These are phyloP conservation scores for Magallana ariakensis DNA, from an alignment of 1,140 invertebrate species.

Conservation along the genomic window DNA sequence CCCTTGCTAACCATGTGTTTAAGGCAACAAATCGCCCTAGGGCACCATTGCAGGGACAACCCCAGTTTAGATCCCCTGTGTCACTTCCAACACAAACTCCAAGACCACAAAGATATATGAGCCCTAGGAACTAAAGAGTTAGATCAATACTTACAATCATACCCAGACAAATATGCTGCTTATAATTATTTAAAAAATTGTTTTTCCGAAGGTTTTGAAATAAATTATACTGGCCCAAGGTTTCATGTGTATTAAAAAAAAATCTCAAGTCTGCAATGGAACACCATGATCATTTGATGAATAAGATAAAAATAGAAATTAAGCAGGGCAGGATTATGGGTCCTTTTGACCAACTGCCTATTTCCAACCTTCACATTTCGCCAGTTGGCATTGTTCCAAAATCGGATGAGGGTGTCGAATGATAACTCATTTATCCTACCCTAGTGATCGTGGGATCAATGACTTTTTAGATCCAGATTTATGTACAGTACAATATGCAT, in stretches of 20 bases:
- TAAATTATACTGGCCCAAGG: constrained; percentile 7
- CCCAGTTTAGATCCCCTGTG: not conserved
- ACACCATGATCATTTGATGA: not conserved
- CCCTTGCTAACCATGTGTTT: not conserved
- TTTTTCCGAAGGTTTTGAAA: constrained; percentile 39
- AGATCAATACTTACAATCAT: not conserved
- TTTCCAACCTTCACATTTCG: too few relatives aligned
- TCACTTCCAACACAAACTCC: not conserved
- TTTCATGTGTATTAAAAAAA: not conserved
- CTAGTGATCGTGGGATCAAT: too few relatives aligned
- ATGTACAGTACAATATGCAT: too few relatives aligned
- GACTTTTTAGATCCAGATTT: too few relatives aligned
- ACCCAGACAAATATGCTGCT: constrained; percentile 13
- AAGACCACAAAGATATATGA: too few relatives aligned
- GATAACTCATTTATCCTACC: too few relatives aligned
- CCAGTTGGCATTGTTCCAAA: too few relatives aligned
- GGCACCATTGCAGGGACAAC: not conserved
- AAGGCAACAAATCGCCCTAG: not conserved
- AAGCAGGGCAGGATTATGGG: too few relatives aligned
- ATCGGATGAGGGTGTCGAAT: too few relatives aligned
- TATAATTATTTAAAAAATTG: not conserved
- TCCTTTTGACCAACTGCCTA: too few relatives aligned
- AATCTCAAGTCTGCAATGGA: not conserved
- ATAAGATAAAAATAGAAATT: too few relatives aligned
- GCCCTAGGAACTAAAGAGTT: not conserved